phyloP scores from a whole-genome alignment of 2,888 invertebrate genomes.

The Zaprionus obscuricornis region DNA sequence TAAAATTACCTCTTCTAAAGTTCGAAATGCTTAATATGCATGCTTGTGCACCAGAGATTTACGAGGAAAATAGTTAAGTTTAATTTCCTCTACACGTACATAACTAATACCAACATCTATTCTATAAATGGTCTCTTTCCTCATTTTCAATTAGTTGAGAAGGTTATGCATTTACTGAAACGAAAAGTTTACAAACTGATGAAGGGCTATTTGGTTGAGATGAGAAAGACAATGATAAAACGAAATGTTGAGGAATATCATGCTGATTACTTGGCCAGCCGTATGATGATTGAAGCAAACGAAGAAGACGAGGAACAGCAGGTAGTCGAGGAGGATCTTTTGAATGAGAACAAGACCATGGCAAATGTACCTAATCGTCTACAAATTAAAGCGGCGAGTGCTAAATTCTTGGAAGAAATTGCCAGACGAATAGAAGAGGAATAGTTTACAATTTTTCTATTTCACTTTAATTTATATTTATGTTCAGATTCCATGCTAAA shows the following conservation, averaged over 20 bases:
- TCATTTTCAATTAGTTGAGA: slow-evolving; percentile 58
- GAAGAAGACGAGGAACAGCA: slow-evolving; percentile 30
- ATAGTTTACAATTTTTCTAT: slow-evolving; percentile 21
- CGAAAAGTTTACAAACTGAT: slow-evolving; percentile 71
- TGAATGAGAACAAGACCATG: slow-evolving; percentile 61
- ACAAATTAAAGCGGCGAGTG: slow-evolving; percentile 80
- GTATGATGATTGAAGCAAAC: slow-evolving; percentile 26
- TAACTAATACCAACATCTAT: not conserved
- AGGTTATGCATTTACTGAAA: slow-evolving; percentile 67
- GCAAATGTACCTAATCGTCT: slow-evolving; percentile 79
- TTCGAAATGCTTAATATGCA: slow-evolving; percentile 78
- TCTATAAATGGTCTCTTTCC: not conserved
- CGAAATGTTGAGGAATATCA: slow-evolving; percentile 73
- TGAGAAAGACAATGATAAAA: slow-evolving; percentile 34
- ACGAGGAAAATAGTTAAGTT: slow-evolving; percentile 78
- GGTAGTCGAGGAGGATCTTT: slow-evolving; percentile 49
- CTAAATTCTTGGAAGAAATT: slow-evolving; percentile 80
- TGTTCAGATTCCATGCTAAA: not conserved
- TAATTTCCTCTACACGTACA: fast-evolving
- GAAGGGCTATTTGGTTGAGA: slow-evolving; percentile 60
- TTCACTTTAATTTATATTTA: not conserved
- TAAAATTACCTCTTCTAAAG: slow-evolving; percentile 80
- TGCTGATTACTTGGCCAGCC: slow-evolving; percentile 57
- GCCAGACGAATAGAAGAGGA: slow-evolving; percentile 81
- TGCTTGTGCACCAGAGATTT: slow-evolving; percentile 76